A percentile compares a stretch with the other conserved stretches of the same genome.
Conservation (phyloP, 2,113 vertebrate species). For the Campylomormyrus numenius region DNA sequence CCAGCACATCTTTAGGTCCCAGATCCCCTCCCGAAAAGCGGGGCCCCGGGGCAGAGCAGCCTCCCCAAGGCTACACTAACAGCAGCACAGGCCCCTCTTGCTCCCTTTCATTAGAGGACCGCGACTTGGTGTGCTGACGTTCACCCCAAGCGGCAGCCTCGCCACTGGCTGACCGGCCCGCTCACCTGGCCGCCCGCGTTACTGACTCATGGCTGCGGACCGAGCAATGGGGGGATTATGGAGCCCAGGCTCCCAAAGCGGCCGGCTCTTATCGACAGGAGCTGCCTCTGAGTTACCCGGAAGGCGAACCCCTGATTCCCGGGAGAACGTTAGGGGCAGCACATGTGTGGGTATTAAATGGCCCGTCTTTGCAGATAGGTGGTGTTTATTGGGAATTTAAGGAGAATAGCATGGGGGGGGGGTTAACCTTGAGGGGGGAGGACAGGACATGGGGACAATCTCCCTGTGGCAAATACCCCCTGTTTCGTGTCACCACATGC, state of each 20-base stretch:
- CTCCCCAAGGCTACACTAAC: neutral
- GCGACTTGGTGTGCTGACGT: neutral
- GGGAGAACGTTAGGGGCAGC: conserved; percentile 55
- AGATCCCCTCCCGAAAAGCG: neutral
- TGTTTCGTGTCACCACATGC: neutral
- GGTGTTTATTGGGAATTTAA: conserved; percentile 52
- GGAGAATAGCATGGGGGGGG: conserved; percentile 43
- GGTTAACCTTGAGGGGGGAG: conserved; percentile 43
- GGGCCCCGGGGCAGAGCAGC: neutral
- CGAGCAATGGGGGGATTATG: conserved; percentile 49
- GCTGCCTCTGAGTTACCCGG: conserved; percentile 53
- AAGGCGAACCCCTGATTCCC: conserved; percentile 45
- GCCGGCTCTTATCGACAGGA: conserved; percentile 44
- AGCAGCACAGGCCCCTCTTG: neutral
- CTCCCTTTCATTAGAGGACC: neutral
- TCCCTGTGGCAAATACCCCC: neutral
- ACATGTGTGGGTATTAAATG: conserved; percentile 51
- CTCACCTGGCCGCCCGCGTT: conserved; percentile 23
- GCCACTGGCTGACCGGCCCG: neutral
- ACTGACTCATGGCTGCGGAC: conserved; percentile 37
- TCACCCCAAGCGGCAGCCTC: neutral
- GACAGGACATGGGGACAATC: neutral
- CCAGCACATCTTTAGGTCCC: neutral
- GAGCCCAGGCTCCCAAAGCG: conserved; percentile 26
- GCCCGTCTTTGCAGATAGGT: conserved; percentile 52